phyloP scores from a whole-genome alignment of 2,888 invertebrate species.

The Arctia plantaginis region DNA sequence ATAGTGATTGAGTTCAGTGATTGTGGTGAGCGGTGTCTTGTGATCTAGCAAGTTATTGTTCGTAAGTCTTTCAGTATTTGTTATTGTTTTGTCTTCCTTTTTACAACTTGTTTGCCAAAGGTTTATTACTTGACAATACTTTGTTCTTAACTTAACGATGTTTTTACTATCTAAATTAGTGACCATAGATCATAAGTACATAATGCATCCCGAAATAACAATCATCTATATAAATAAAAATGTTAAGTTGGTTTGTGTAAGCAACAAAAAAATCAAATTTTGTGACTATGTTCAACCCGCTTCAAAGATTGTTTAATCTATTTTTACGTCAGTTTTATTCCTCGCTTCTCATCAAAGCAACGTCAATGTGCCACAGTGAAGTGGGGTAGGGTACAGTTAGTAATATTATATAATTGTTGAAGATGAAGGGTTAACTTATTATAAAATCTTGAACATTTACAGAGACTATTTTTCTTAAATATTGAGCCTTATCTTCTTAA shows the following conservation, averaged over 20 bases:
- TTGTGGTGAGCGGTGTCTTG: conserved; percentile 19
- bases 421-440: neutral
- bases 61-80: conserved; percentile 13
- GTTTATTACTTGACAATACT: neutral
- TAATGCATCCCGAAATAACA: no score
- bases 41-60: conserved; percentile 26
- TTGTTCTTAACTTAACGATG: neutral
- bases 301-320: no score
- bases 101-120: conserved; percentile 12
- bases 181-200: neutral
- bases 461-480: neutral
- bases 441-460: no score
- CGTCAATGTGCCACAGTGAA: no score
- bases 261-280: no score
- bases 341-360: no score
- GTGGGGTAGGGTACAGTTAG: no score
- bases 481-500: no score
- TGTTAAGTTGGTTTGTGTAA: no score
- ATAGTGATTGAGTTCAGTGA: conserved; percentile 20
- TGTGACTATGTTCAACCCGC: no score
- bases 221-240: no score
- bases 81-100: conserved; percentile 7
- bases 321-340: no score
- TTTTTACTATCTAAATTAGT: neutral
- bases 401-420: neutral